These are phyloP conservation scores for Scarus forsteni DNA, from an alignment of 2,797 vertebrate genomes.

Conservation along the genomic window DNA sequence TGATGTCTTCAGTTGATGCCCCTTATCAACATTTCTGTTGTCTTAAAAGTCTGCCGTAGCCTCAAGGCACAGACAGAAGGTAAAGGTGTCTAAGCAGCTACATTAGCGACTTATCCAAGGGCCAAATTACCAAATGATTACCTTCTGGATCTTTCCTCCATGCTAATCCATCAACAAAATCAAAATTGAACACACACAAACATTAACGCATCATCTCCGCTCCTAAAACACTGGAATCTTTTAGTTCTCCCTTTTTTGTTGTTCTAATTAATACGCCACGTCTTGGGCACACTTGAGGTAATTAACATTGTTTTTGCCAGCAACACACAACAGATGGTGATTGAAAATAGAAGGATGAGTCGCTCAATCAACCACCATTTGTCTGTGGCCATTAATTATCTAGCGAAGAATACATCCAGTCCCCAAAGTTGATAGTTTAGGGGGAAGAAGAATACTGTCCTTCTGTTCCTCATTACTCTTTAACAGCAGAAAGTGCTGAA, in stretches of 20 bases:
- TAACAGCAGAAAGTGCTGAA: conserved; percentile 81
- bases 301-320: conserved; percentile 85
- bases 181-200: conserved; percentile 31
- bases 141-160: conserved; percentile 32
- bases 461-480: conserved; percentile 89
- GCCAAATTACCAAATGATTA: conserved; percentile 60
- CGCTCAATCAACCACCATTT: conserved; percentile 88
- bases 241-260: conserved; percentile 74
- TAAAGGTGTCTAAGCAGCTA: conserved; percentile 18
- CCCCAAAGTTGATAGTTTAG: conserved; percentile 87
- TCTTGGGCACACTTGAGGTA: conserved; percentile 86
- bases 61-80: conserved; percentile 60
- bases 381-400: conserved; percentile 90
- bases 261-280: conserved; percentile 84
- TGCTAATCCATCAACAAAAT: conserved; percentile 62
- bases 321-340: conserved; percentile 87
- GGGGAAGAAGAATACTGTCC: conserved; percentile 81
- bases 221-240: conserved; percentile 64
- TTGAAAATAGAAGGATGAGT: conserved; percentile 87
- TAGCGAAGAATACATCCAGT: conserved; percentile 83
- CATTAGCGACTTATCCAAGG: conserved; percentile 25
- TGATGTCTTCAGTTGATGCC: conserved; percentile 78
- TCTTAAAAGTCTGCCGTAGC: conserved; percentile 70
- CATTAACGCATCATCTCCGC: conserved; percentile 25
- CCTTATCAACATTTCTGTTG: conserved; percentile 59